Evolutionary conservation across 2,113 vertebrate genomes (phyloP).

Genomic region (Edolisoma coerulescens): DNA sequence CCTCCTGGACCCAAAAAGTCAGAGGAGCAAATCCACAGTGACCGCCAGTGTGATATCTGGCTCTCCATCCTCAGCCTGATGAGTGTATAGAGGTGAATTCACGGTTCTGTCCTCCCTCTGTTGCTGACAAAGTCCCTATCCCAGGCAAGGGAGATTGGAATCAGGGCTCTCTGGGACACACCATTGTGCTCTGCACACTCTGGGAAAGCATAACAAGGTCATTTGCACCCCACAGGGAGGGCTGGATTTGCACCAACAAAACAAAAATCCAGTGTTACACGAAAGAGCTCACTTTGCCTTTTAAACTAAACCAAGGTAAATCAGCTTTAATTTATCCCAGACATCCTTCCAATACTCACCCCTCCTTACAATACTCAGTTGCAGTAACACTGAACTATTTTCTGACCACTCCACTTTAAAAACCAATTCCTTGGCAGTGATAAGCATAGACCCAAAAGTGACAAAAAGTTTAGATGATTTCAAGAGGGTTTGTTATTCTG

Average conservation of each 20-base stretch:
- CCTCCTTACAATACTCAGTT: background rate
- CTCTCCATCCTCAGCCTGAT: background rate
- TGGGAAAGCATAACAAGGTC: background rate
- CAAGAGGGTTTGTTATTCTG: background rate
- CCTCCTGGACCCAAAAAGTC: background rate
- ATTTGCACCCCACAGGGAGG: background rate
- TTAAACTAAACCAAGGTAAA: background rate
- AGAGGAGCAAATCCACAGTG: background rate
- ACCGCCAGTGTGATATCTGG: background rate
- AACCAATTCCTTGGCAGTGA: background rate
- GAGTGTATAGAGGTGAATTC: rapidly evolving
- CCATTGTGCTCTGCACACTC: background rate
- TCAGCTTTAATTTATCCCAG: background rate
- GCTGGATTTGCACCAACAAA: background rate
- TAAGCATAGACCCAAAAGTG: background rate
- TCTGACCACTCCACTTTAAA: background rate
- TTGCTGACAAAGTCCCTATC: background rate
- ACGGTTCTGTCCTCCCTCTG: background rate
- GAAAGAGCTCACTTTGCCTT: background rate
- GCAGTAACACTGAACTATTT: background rate
- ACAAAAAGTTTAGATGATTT: background rate
- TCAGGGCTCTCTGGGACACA: background rate
- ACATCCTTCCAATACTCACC: background rate
- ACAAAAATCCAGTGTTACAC: background rate
- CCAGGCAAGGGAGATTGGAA: background rate